phyloP scores from a whole-genome alignment of 2,888 invertebrate species.

The Mactromeris polynyma region DNA sequence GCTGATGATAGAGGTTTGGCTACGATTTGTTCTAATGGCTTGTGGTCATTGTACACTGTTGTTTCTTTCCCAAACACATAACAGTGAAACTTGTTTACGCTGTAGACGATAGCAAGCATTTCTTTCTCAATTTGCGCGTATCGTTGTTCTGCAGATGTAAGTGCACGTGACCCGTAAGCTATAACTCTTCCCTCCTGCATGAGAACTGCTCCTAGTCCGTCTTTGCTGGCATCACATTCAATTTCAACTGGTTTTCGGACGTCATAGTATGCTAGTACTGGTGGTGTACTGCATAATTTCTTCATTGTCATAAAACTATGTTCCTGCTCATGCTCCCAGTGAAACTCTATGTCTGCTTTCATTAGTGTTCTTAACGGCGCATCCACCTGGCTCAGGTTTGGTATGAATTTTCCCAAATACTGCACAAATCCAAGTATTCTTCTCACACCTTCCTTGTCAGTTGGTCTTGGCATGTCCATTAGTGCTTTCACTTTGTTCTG shows the following conservation, averaged over 20 bases:
- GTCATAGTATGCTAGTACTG: slow-evolving; percentile 64
- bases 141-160: slow-evolving; percentile 65
- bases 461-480: slow-evolving; percentile 66
- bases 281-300: slow-evolving; percentile 55
- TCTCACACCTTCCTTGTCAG: slow-evolving; percentile 66
- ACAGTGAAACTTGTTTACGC: slow-evolving; percentile 41
- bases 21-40: slow-evolving; percentile 57
- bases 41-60: slow-evolving; percentile 65
- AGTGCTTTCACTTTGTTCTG: slow-evolving; percentile 64
- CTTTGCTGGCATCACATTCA: slow-evolving; percentile 68
- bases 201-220: slow-evolving; percentile 67
- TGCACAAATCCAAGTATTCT: slow-evolving; percentile 69
- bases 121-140: too few relatives aligned
- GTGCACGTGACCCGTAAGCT: slow-evolving; percentile 64
- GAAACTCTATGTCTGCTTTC: slow-evolving; percentile 54
- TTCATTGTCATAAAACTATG: slow-evolving; percentile 57
- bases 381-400: slow-evolving; percentile 66
- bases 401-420: slow-evolving; percentile 68
- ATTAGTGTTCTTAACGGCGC: slow-evolving; percentile 63
- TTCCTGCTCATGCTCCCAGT: slow-evolving; percentile 66
- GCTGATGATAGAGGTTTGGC: slow-evolving; percentile 48
- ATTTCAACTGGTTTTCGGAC: slow-evolving; percentile 61
- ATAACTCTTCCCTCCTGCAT: slow-evolving; percentile 64
- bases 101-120: slow-evolving; percentile 67
- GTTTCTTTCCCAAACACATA: slow-evolving; percentile 69